phyloP scores from a whole-genome alignment of 2,888 invertebrate species.

The Drosophila ustulata region DNA sequence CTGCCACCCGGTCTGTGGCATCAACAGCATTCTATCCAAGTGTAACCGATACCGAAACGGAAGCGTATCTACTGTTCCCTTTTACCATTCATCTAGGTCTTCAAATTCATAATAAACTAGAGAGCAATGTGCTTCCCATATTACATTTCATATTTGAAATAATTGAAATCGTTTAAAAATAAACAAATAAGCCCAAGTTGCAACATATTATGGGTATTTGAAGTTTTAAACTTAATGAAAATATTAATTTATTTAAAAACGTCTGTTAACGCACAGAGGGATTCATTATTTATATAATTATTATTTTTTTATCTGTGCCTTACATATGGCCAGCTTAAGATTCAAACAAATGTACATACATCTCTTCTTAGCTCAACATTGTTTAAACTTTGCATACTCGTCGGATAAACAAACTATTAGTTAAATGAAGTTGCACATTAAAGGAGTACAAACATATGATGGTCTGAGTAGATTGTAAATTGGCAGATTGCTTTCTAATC shows the following conservation, averaged over 20 bases:
- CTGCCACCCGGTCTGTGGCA: conserved; percentile 32
- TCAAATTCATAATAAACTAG: conserved; percentile 13
- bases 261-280: no score
- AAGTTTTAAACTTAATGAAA: no score
- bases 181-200: no score
- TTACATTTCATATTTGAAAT: conserved; percentile 12
- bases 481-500: background rate
- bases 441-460: background rate
- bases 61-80: conserved; percentile 38
- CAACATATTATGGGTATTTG: no score
- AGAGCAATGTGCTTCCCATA: conserved; percentile 6
- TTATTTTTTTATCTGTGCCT: no score
- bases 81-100: conserved; percentile 20
- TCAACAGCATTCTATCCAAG: conserved; percentile 38
- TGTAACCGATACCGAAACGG: conserved; percentile 77
- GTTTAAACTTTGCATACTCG: background rate
- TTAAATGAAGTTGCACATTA: background rate
- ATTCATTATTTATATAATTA: background rate
- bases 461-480: background rate
- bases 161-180: background rate
- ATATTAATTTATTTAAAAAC: no score
- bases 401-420: background rate
- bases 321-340: background rate
- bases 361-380: no score
- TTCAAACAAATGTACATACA: no score